Base-by-base conservation (phyloP, 2,888 invertebrate genomes). In the Timema cristinae region DNA sequence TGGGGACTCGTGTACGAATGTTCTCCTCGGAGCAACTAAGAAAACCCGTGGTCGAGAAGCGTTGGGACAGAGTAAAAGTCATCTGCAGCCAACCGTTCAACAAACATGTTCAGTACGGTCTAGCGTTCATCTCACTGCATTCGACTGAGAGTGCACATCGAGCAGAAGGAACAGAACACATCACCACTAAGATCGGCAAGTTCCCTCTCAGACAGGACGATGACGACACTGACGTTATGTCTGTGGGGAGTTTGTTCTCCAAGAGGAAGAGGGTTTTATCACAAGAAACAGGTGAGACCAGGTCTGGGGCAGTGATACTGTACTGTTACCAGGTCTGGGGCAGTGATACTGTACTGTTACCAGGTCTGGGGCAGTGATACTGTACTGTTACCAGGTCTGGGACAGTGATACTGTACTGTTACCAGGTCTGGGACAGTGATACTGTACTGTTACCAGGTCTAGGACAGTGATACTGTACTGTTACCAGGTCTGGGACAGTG, bases 51-150 rank as follows among this genome's bases (percentile, higher is more conserved):
- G 81, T 85, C 32, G 81, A 82, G 2, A 86, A 90, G 79, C 91
- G 91, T 81, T 96, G 94, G 94, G 93, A 94, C 82, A 84, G 91
- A 71, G 81, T 95, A 47, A 92, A 95, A 79, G 82, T 95, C 66
- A 88, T 93, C 5, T 95, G 95, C 82, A 88, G 90, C 6, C 97
- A 97, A 82, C 95, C 94, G 0, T 95, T 94, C 81, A 94, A 93
- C 80, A 91, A 88, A 79, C 89, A 89, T 76, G 86, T 89, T 71
- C 87, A 91, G 81, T 96, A 89, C 82, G 96, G 96, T 0, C 81
- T 96, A 13, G 90, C 92, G 0, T 95, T 95, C 81, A 84, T 95
- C 68, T 91, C 89, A 78, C 82, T 94, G 71, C 86, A 88, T 75
- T 86, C 86, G 68, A 78, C 79, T 67, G 67, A 32, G 32, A 32